Percentiles rank a stretch among this genome's conserved stretches.
phyloP scores from a whole-genome alignment of 2,888 invertebrate genomes.

The Hyposoter dolosus region DNA sequence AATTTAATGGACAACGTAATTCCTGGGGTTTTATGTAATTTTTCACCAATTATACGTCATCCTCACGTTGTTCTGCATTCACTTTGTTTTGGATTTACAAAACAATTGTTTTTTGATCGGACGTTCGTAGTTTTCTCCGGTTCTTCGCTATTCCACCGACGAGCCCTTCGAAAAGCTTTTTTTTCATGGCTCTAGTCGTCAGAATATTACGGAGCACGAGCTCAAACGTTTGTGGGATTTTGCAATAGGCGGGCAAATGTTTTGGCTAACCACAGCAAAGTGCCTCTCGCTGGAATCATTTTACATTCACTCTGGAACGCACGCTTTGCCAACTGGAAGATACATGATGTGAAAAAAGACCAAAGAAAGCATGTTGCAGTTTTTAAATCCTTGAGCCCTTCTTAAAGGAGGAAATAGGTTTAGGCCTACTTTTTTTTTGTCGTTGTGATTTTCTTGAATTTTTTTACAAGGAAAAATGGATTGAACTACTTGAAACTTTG shows the following conservation, averaged over 20 bases:
- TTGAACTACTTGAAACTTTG: no score
- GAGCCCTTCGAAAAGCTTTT: background rate
- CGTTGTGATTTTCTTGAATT: no score
- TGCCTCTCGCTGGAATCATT: conserved; percentile 11
- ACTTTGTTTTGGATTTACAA: background rate
- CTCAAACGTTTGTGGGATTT: background rate
- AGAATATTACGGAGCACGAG: background rate
- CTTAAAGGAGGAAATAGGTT: no score
- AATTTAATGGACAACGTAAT: no score
- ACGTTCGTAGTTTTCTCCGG: background rate
- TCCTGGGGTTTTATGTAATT: background rate
- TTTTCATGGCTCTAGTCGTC: background rate
- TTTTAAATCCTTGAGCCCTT: background rate
- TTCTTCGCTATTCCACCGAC: background rate
- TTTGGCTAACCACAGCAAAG: conserved; percentile 12
- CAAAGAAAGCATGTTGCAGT: background rate
- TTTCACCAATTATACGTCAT: background rate
- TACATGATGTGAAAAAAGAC: background rate
- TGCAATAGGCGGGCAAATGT: background rate
- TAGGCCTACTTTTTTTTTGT: no score
- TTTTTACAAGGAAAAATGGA: no score
- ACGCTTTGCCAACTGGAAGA: conserved; percentile 4
- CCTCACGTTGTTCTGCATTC: background rate
- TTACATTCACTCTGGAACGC: background rate
- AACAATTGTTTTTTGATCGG: background rate